phyloP scores from a whole-genome alignment of 2,113 vertebrate genomes.

The Syngnathoides biaculeatus region DNA sequence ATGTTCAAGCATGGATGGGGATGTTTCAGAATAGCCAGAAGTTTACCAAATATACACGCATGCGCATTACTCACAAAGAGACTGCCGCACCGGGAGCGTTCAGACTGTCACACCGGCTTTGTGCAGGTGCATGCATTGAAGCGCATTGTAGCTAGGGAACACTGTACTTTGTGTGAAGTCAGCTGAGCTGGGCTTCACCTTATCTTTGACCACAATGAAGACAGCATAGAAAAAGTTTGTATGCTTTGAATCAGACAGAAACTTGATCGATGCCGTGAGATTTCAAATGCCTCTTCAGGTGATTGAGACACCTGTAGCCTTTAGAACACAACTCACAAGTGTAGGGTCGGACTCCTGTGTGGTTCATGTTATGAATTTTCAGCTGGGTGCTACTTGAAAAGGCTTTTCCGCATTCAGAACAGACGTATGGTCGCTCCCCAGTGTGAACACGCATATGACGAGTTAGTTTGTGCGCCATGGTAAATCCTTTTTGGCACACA shows the following conservation, averaged over 20 bases:
- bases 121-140: too few species aligned
- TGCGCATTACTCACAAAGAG: too few species aligned
- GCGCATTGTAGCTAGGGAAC: too few species aligned
- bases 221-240: not conserved
- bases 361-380: conserved; percentile 55
- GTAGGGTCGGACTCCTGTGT: conserved; percentile 69
- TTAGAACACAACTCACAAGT: conserved; percentile 69
- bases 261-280: conserved; percentile 39
- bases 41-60: too few species aligned
- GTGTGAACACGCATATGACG: conserved; percentile 70
- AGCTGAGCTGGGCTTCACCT: not conserved
- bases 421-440: conserved; percentile 64
- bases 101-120: too few species aligned
- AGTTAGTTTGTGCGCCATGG: conserved; percentile 65
- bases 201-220: not conserved
- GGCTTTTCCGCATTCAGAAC: conserved; percentile 67
- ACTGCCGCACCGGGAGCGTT: too few species aligned
- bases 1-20: too few species aligned
- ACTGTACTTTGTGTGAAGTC: too few species aligned
- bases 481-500: conserved; percentile 67
- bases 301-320: conserved; percentile 70
- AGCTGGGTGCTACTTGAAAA: conserved; percentile 58
- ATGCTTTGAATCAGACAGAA: not conserved
- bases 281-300: conserved; percentile 70
- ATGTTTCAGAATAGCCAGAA: too few species aligned